These are phyloP conservation scores for Perognathus longimembris DNA, from an alignment of 2,113 vertebrate species.

Conservation along the genomic window DNA sequence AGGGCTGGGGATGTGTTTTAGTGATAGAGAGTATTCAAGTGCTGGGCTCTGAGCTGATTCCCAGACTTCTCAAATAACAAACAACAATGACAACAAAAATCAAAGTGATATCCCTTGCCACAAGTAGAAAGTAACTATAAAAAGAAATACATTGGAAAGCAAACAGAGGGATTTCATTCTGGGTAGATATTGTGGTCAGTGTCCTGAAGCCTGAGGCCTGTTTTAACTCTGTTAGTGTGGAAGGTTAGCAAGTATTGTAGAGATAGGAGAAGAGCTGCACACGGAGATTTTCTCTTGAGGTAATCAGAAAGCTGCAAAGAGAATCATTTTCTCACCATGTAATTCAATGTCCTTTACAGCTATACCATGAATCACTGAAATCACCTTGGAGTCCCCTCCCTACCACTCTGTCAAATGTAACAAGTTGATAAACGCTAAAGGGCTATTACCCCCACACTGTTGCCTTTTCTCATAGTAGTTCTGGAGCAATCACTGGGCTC, in stretches of 20 bases:
- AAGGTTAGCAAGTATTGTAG: slow-evolving; percentile 64
- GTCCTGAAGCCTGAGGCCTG: slow-evolving; percentile 49
- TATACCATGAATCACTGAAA: slow-evolving; percentile 29
- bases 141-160: slow-evolving; percentile 55
- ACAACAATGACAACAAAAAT: background rate
- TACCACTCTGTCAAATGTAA: slow-evolving; percentile 16
- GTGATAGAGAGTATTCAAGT: background rate
- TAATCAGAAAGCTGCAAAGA: slow-evolving; percentile 60
- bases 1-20: background rate
- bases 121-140: slow-evolving; percentile 51
- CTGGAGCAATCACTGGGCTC: slow-evolving; percentile 1
- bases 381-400: slow-evolving; percentile 24
- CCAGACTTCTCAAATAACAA: background rate
- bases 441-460: background rate
- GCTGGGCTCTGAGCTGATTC: background rate
- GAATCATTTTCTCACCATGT: slow-evolving; percentile 63
- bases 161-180: slow-evolving; percentile 65
- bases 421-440: slow-evolving; percentile 62
- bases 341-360: slow-evolving; percentile 61
- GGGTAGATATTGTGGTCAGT: slow-evolving; percentile 1
- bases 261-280: slow-evolving; percentile 53
- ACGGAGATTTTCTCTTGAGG: slow-evolving; percentile 61
- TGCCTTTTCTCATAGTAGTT: background rate
- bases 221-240: slow-evolving; percentile 44
- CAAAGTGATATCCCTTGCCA: background rate